Base-by-base conservation (phyloP, 2,113 vertebrate genomes). In the Heterocephalus glaber region DNA sequence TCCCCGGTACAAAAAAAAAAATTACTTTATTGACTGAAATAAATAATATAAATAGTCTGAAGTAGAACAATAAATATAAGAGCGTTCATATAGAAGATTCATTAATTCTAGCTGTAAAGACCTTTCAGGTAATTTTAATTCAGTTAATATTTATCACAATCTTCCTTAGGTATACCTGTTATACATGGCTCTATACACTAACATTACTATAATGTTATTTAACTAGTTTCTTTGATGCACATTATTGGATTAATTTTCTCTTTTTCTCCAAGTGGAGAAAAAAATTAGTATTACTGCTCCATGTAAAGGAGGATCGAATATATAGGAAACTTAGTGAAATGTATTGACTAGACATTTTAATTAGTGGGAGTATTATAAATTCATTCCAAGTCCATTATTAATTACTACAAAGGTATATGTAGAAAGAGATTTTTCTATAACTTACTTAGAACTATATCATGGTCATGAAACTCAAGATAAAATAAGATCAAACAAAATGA, bases 391-490 rank as follows among this genome's bases (percentile, higher is more conserved):
- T 61, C 74, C 68, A 80, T 10, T 49, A 65, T 86, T 70, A 93
- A 47, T 44, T n/a, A n/a, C n/a, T 54, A 41, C 20, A 68, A 47
- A 94, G 30, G 30, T 41, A 60, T 56, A 68, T 80, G 41, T 90
- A 81, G 89, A 86, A 70, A 90, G 65, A 82, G 79, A 3, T 72
- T 38, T 11, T 10, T 70, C 16, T 93, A 0, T 65, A 79, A 11
- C 16, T 63, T 95, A 26, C 0, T 17, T 77, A 35, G 28, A 87
- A 93, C 0, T 1, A 7, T 33, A 28, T 65, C 77, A 54, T 86
- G n/a, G 66, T 70, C 95, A 35, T 94, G 81, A 82, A 86, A 86
- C 63, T 90, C 77, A 81, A 5, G 96, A 96, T 44, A 65, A 72
- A 76, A 72, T 49, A 85, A 92, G 47, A 79, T 54, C 49, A 77